Base-by-base conservation (phyloP, 2,113 vertebrate genomes). In the Chrysemys picta region DNA sequence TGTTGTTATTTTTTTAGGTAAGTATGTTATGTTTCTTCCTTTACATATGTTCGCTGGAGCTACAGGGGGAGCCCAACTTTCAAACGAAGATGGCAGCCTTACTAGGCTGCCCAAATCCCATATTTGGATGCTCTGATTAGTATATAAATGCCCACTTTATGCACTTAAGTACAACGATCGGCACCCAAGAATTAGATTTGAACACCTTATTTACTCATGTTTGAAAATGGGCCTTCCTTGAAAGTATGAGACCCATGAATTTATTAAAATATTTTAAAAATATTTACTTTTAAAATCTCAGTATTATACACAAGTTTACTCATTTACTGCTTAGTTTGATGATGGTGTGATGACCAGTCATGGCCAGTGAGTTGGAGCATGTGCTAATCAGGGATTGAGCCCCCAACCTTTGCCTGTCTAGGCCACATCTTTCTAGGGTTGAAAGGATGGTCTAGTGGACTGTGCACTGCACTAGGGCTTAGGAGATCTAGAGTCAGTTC, bases 1-100 rank as follows among this genome's bases (percentile, higher is more conserved):
- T 89, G 99, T 99, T 78, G 97, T 98, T 82, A 99, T 99, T 97
- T 99, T 99, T 97, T 98, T 99, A 76, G 99, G 99, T 99, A 96
- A 98, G 99, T 80, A 85, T 89, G 53, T 94, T 80, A 25, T 14
- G 38, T 35, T 79, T 75, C 53, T 96, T 94, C 81, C 42, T 82
- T 93, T n/a, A 17, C 5, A 7, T 14, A 42, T 78, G 24, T 52
- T 12, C 1, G 24, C 87, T 38, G 79, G 88, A 24, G 65, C 2
- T 25, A 47, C 80, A 4, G n/a, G 38, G 84, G 8, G 3, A 87
- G 22, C 7, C 38, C 65, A 35, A 13, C 76, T 94, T 95, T 89
- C 59, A 88, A 31, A 57, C 21, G 62, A 84, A 56, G 80, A 87
- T 53, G 35, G 27, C 47, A 72, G 50, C 27, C 72, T 90, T 87